A percentile compares a stretch with the other conserved stretches of the same genome.
phyloP scores from a whole-genome alignment of 2,113 vertebrate species.

The Tapirus terrestris region DNA sequence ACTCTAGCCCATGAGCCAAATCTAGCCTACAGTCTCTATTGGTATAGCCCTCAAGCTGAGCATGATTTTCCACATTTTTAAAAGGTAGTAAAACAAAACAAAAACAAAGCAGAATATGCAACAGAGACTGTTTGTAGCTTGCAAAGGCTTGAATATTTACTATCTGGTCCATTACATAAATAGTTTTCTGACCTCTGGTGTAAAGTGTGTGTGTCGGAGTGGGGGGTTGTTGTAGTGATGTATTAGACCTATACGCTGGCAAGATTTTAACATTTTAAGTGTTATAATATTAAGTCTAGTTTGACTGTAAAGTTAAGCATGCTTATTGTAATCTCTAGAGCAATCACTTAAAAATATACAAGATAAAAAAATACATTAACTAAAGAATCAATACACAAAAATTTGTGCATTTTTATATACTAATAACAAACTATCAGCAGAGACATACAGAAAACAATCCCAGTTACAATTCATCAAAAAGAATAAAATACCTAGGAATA shows the following conservation, averaged over 20 bases:
- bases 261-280: not conserved
- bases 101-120: not conserved
- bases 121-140: not conserved
- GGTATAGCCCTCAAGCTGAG: not conserved
- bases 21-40: not conserved
- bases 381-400: not conserved
- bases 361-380: not conserved
- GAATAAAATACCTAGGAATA: too few species aligned
- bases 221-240: fast-evolving
- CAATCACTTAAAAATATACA: not conserved
- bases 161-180: not conserved
- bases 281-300: not conserved
- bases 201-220: not conserved
- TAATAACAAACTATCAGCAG: too few species aligned
- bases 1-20: not conserved
- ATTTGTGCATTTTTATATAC: too few species aligned
- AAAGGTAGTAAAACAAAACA: not conserved
- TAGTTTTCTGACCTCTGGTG: not conserved
- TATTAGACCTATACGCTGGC: not conserved
- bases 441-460: too few species aligned
- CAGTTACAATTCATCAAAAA: too few species aligned
- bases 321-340: not conserved
- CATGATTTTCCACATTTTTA: not conserved
- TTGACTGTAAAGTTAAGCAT: not conserved
- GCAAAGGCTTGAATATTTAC: not conserved